phyloP scores from a whole-genome alignment of 2,888 invertebrate species.

The Pasiphila rectangulata region DNA sequence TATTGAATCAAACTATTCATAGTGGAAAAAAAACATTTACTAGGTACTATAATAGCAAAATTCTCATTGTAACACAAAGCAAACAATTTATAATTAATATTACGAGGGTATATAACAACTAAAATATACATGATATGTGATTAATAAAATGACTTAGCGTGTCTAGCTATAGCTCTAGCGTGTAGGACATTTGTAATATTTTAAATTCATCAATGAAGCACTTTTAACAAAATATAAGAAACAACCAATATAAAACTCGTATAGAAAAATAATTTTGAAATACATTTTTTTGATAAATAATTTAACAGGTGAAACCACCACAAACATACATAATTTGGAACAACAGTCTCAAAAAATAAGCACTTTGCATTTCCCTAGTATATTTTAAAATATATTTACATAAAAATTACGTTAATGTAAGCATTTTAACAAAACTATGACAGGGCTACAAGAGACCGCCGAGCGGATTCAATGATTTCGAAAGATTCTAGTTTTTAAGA shows the following conservation, averaged over 20 bases:
- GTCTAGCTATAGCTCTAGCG: no score
- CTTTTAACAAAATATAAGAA: constrained; percentile 51
- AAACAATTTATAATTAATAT: constrained; percentile 70
- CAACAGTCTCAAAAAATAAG: constrained; percentile 78
- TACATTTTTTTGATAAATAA: constrained; percentile 55
- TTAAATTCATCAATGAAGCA: constrained; percentile 44
- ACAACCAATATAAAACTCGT: constrained; percentile 64
- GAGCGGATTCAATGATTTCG: no score
- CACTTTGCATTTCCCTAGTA: constrained; percentile 56
- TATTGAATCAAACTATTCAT: constrained; percentile 23
- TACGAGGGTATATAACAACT: constrained; percentile 63
- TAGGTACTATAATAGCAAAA: constrained; percentile 66
- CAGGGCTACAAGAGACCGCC: no score
- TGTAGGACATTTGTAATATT: constrained; percentile 51
- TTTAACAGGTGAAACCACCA: constrained; percentile 58
- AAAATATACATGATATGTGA: constrained; percentile 74
- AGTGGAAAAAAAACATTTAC: constrained; percentile 70
- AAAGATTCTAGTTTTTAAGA: no score
- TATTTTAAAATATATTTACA: constrained; percentile 62
- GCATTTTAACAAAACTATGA: constrained; percentile 18
- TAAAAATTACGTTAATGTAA: constrained; percentile 44
- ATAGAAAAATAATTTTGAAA: constrained; percentile 72
- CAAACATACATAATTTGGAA: constrained; percentile 55
- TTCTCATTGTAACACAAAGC: constrained; percentile 73
- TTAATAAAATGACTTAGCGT: constrained; percentile 71